A percentile compares a stretch with the other conserved stretches of the same genome.
phyloP scores from a whole-genome alignment of 2,797 vertebrate genomes.

The Spheniscus humboldti region DNA sequence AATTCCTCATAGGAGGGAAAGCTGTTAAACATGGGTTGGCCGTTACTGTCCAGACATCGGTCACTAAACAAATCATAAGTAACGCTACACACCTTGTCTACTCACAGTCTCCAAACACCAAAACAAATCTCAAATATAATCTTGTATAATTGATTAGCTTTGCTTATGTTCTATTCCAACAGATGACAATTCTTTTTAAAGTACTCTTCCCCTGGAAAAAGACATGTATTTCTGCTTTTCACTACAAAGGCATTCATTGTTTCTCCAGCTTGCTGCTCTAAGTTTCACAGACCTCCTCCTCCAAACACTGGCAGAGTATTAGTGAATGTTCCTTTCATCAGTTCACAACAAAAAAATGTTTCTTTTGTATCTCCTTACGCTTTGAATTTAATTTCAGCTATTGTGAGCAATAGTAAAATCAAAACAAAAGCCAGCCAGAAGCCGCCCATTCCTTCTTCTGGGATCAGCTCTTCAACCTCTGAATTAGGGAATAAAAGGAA shows the following conservation, averaged over 20 bases:
- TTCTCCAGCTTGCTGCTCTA: not conserved
- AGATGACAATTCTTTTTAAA: not conserved
- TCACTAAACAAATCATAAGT: not conserved
- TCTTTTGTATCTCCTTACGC: slow-evolving; percentile 20
- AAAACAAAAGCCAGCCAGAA: slow-evolving; percentile 9
- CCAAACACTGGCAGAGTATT: slow-evolving; percentile 12
- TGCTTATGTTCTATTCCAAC: not conserved
- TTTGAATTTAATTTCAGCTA: slow-evolving; percentile 12
- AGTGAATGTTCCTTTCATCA: slow-evolving; percentile 25
- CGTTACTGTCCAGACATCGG: not conserved
- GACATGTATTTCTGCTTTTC: not conserved
- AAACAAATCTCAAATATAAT: not conserved
- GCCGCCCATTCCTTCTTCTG: not conserved
- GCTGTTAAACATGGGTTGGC: not conserved
- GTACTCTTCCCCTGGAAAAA: not conserved
- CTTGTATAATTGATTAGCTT: not conserved
- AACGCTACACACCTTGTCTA: not conserved
- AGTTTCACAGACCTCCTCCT: slow-evolving; percentile 26
- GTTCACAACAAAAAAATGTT: slow-evolving; percentile 5
- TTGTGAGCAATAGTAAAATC: not conserved
- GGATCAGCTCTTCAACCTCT: not conserved
- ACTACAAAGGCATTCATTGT: slow-evolving; percentile 46
- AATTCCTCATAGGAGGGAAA: not conserved
- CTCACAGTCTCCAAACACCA: not conserved
- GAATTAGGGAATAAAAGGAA: not conserved